Conservation (phyloP, 2,888 invertebrate genomes). For the Onthophagus sagittarius region DNA sequence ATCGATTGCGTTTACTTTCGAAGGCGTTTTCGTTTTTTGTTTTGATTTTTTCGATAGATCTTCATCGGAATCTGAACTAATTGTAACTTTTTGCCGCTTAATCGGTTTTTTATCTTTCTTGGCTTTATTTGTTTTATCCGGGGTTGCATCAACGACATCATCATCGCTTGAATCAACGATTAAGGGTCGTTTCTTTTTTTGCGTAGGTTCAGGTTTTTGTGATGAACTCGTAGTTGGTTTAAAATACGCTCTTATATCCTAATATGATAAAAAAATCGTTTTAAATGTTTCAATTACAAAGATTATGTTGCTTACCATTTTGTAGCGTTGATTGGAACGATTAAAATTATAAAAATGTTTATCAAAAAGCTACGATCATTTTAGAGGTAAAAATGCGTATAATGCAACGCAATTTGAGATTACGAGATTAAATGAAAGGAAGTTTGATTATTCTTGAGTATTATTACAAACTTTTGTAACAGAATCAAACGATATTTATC, state of each 20-base stretch:
- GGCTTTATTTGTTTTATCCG: conserved; percentile 38
- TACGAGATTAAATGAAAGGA: too few species aligned
- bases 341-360: too few species aligned
- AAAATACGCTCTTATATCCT: conserved; percentile 67
- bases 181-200: conserved; percentile 42
- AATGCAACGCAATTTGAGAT: too few species aligned
- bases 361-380: too few species aligned
- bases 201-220: conserved; percentile 13
- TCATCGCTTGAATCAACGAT: conserved; percentile 54
- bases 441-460: too few species aligned
- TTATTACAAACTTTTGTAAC: too few species aligned
- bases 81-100: conserved; percentile 33
- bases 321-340: too few species aligned
- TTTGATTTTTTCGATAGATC: conserved; percentile 15
- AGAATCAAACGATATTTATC: too few species aligned
- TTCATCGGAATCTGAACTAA: conserved; percentile 37
- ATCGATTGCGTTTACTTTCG: conserved; percentile 47
- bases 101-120: conserved; percentile 32
- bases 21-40: conserved; percentile 13
- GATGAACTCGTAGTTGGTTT: conserved; percentile 39
- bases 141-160: conserved; percentile 56
- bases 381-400: too few species aligned
- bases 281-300: too few species aligned
- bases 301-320: too few species aligned
- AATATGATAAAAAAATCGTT: too few species aligned